These are phyloP conservation scores for Drosophila engyochracea DNA, from an alignment of 2,888 invertebrate species.

Conservation along the genomic window DNA sequence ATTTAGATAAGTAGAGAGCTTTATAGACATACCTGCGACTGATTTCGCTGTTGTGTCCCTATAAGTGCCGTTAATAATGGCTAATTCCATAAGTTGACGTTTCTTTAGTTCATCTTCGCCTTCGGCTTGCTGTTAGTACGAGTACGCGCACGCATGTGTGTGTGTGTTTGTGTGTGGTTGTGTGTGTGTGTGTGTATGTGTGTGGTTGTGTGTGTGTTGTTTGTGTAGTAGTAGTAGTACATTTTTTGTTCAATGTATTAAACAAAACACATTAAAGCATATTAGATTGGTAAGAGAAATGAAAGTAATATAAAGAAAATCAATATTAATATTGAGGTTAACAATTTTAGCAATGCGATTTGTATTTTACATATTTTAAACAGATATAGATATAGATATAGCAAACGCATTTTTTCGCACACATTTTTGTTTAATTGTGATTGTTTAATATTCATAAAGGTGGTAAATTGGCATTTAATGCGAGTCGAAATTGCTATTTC, in stretches of 20 bases:
- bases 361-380: conserved; percentile 44
- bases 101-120: conserved; percentile 99
- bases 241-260: conserved; percentile 72
- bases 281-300: conserved; percentile 74
- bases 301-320: conserved; percentile 64
- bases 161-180: no score
- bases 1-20: conserved; percentile 33
- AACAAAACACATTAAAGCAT: conserved; percentile 77
- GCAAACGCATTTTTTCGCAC: conserved; percentile 40
- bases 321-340: conserved; percentile 72
- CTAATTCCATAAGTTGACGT: conserved; percentile 99
- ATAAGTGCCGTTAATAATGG: conserved; percentile 99
- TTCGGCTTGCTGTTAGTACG: conserved; percentile 94
- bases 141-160: conserved; percentile 53
- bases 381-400: conserved; percentile 44
- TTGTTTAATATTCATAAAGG: conserved; percentile 35
- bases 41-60: conserved; percentile 97
- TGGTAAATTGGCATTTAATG: conserved; percentile 15
- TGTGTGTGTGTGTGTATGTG: conserved; percentile 19
- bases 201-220: conserved; percentile 47
- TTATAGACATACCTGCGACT: conserved; percentile 89
- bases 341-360: conserved; percentile 63
- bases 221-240: conserved; percentile 46
- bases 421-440: conserved; percentile 32
- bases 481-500: conserved; percentile 16